Evolutionary conservation across 2,888 invertebrate genomes (phyloP).

Genomic region (Eubasilissa splendida): DNA sequence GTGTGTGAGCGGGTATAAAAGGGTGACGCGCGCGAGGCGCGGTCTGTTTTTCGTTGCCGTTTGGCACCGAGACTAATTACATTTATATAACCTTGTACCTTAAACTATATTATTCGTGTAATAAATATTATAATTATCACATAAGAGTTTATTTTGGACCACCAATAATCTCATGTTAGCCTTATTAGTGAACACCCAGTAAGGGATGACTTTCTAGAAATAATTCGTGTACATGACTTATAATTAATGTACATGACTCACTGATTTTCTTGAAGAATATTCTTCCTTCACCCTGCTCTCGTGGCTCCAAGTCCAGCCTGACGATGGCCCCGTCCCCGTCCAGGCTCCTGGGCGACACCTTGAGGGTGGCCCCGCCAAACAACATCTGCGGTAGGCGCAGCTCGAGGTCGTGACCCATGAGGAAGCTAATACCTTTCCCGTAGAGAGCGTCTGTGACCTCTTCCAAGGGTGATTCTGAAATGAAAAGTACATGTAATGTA

Average conservation of each 20-base stretch:
- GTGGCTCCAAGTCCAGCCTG: constrained; percentile 79
- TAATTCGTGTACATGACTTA: too few species aligned
- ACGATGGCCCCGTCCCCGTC: constrained; percentile 83
- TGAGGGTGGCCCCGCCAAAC: constrained; percentile 82
- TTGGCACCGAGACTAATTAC: too few species aligned
- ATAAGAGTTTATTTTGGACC: too few species aligned
- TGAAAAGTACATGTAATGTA: background rate
- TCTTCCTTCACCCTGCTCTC: constrained; percentile 71
- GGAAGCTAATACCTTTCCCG: constrained; percentile 80
- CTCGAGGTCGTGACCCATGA: constrained; percentile 85
- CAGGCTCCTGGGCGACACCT: constrained; percentile 81
- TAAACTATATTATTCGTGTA: too few species aligned
- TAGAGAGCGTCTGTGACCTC: constrained; percentile 83
- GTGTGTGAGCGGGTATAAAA: too few species aligned
- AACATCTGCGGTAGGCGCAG: constrained; percentile 80
- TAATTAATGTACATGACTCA: constrained; percentile 67
- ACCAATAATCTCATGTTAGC: too few species aligned
- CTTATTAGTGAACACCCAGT: too few species aligned
- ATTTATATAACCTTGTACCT: too few species aligned
- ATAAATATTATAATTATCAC: too few species aligned
- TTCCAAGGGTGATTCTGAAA: constrained; percentile 78
- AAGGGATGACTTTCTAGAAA: too few species aligned
- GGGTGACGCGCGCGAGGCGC: too few species aligned
- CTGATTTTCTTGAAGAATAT: constrained; percentile 81
- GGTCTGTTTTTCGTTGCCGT: too few species aligned